Conservation (phyloP, 2,113 vertebrate genomes). For the Eleginops maclovinus region DNA sequence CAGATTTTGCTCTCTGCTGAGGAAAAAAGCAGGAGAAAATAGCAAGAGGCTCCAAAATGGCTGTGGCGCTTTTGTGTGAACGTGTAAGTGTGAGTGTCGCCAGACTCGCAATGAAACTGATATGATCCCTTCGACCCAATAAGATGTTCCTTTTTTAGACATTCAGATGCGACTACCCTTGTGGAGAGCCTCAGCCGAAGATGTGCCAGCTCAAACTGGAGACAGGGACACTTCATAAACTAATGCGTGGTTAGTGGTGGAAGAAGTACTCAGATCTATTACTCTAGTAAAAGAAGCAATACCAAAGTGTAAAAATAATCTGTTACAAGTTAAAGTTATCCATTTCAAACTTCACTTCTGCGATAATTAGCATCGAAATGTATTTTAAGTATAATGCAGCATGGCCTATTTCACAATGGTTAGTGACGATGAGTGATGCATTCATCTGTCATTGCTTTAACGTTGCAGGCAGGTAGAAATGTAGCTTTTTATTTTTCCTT, state of each 20-base stretch:
- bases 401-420: too few relatives aligned
- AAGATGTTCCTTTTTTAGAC: constrained; percentile 78
- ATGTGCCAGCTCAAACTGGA: constrained; percentile 26
- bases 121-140: constrained; percentile 61
- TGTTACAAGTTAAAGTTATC: too few relatives aligned
- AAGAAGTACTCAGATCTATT: neutral
- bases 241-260: neutral
- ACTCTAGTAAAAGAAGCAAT: neutral
- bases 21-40: neutral
- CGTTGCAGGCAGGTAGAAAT: too few relatives aligned
- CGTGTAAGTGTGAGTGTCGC: constrained; percentile 11
- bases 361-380: too few relatives aligned
- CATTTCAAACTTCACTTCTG: too few relatives aligned
- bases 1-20: constrained; percentile 16
- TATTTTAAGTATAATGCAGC: too few relatives aligned
- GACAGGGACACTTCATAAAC: neutral
- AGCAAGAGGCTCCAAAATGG: constrained; percentile 33
- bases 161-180: constrained; percentile 54
- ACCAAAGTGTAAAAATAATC: too few relatives aligned
- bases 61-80: constrained; percentile 34
- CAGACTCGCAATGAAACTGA: constrained; percentile 67
- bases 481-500: too few relatives aligned
- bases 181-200: constrained; percentile 34
- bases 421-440: too few relatives aligned
- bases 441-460: too few relatives aligned